A percentile compares a stretch with the other conserved stretches of the same genome.
These are phyloP conservation scores for Amia ocellicauda DNA, from an alignment of 2,113 vertebrate species.

Conservation along the genomic window DNA sequence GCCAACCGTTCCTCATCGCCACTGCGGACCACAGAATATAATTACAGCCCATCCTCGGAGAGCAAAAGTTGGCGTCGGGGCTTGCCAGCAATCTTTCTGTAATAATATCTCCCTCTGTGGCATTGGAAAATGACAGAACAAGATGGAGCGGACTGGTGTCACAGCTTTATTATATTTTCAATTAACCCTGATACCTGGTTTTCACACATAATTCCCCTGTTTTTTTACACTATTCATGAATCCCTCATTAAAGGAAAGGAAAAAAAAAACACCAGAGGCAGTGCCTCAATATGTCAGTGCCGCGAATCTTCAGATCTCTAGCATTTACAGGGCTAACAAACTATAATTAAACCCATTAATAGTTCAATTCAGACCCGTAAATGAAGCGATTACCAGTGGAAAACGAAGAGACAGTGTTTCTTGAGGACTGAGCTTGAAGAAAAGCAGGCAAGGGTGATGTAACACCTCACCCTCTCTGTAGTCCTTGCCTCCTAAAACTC, in stretches of 20 bases:
- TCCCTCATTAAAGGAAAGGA: too few relatives aligned
- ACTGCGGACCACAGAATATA: neutral
- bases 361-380: too few relatives aligned
- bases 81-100: constrained; percentile 23
- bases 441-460: constrained; percentile 29
- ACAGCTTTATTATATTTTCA: constrained; percentile 33
- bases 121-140: constrained; percentile 20
- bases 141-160: constrained; percentile 32
- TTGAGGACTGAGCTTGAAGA: constrained; percentile 7
- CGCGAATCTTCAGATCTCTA: too few relatives aligned
- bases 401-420: neutral
- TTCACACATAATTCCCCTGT: too few relatives aligned
- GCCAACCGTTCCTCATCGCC: constrained; percentile 30
- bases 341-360: too few relatives aligned
- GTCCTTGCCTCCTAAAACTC: too few relatives aligned
- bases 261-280: too few relatives aligned
- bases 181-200: constrained; percentile 5
- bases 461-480: too few relatives aligned
- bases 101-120: constrained; percentile 28
- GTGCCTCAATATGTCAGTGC: too few relatives aligned
- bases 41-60: constrained; percentile 18
- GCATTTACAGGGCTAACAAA: too few relatives aligned
- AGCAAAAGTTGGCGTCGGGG: neutral
- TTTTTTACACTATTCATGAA: too few relatives aligned
- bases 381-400: neutral